phyloP scores from a whole-genome alignment of 1,140 invertebrate genomes.

The Maniola jurtina region DNA sequence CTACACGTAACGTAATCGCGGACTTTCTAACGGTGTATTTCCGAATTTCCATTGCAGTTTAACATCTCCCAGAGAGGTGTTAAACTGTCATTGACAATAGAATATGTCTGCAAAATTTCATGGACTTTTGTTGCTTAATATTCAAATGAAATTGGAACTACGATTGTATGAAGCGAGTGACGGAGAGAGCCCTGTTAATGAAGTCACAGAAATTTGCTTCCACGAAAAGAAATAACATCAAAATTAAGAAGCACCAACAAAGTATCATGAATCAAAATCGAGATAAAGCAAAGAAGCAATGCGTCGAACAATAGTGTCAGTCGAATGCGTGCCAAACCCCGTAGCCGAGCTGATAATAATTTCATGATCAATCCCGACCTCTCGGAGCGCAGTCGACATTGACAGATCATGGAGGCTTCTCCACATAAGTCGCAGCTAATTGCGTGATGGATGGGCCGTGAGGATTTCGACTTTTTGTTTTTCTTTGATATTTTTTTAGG shows the following conservation, averaged over 20 bases:
- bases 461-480: slow-evolving; percentile 17
- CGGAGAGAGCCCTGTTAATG: no score
- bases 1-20: slow-evolving; percentile 25
- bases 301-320: slow-evolving; percentile 22
- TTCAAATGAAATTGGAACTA: no score
- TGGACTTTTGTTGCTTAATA: no score
- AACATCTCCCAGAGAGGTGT: no score
- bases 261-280: background rate
- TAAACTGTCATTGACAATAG: no score
- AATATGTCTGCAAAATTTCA: no score
- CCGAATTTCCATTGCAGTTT: background rate
- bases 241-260: background rate
- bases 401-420: slow-evolving; percentile 43
- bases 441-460: slow-evolving; percentile 42
- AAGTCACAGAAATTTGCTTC: no score
- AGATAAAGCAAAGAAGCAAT: slow-evolving; percentile 9
- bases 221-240: no score
- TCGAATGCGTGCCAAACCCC: slow-evolving; percentile 24
- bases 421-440: slow-evolving; percentile 40
- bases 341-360: slow-evolving; percentile 40
- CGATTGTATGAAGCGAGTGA: no score
- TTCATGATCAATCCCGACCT: slow-evolving; percentile 43
- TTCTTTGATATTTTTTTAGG: slow-evolving; percentile 1
- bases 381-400: slow-evolving; percentile 38
- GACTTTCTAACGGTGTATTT: slow-evolving; percentile 40